Base-by-base conservation (phyloP, 2,888 invertebrate species). In the Bombylius discolor region DNA sequence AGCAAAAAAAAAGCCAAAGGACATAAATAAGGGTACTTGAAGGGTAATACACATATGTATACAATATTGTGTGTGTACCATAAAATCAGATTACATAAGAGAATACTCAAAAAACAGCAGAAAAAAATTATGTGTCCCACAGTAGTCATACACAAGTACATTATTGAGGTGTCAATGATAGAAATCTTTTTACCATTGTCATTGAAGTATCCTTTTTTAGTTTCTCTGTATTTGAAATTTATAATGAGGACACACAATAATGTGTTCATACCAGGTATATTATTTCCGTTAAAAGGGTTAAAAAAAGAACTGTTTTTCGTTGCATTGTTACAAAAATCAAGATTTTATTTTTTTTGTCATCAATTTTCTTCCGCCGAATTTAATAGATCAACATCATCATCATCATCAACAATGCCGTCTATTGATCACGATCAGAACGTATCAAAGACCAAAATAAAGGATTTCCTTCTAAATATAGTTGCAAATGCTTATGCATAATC, bases 111-210 rank as follows among this genome's bases (percentile, higher is more conserved):
- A 44, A 9, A 44, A 5, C 6, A 9, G 39, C 39, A 50, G n/a
- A n/a, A 51, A 46, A 44, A 36, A 47, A 54, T 49, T 46, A 49
- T 9, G 33, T 36, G 7, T 45, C 47, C 5, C 42, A 14, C 39
- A n/a, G 23, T 4, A 23, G 14, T 6, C 23, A 42, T 45, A 42
- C 45, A 31, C 45, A 33, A 46, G 52, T 34, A 47, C 47, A 47
- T 52, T 47, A 44, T 53, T 53, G 52, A 56, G 56, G 56, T 56
- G 56, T 56, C 56, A 56, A 56, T 56, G 56, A 56, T 56, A 56
- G 44, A 56, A 49, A 56, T 56, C 56, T 56, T 12, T n/a, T 32
- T 52, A 3, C 31, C 9, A 52, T 56, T 52, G 51, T 56, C 8
- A 13, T 32, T 47, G 9, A 39, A 51, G 47, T 42, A 42, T 42